Evolutionary conservation across 1,140 invertebrate species (phyloP), one percentile per base, ranked within the genome.

Genomic region (Caenorhabditis latens): DNA sequence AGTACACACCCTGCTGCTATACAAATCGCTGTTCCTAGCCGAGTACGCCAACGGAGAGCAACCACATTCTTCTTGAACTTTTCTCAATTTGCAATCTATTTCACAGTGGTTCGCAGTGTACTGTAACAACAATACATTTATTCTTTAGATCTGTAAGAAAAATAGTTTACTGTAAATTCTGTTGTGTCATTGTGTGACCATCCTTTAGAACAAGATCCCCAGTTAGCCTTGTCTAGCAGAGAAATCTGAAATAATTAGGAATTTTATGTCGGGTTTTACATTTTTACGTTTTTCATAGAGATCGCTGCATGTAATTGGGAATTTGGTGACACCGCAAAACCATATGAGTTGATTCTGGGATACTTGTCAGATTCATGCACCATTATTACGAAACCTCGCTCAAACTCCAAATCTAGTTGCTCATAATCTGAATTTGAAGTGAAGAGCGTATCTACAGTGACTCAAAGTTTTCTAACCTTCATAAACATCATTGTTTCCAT

Each of bases 101-200:
- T 75, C 87, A 83, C 87, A 88, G 42, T 88, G 87, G 46, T 55
- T 82, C 0, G 83, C 71, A 4, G 87, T 86, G 61, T 88, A 88
- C 87, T 88, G 67, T 1, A 87, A 86, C 24, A n/a, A n/a, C n/a
- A n/a, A n/a, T n/a, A n/a, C n/a, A n/a, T n/a, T n/a, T n/a, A n/a
- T n/a, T n/a, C n/a, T n/a, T n/a, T n/a, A n/a, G n/a, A n/a, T n/a
- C n/a, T n/a, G n/a, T 19, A 32, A 46, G 13, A 50, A 4, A n/a
- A 6, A 43, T 11, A 21, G 2, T 57, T 75, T 55, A 88, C 87
- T 16, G 53, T 53, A 46, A 88, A 53, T 0, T 82, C 32, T 16
- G n/a, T 65, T 21, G 58, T 67, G 1, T 63, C 84, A 67, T 84
- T 84, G n/a, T 13, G 16, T 21, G 24, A 42, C 87, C 87, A 88